Evolutionary conservation across 2,113 vertebrate species (phyloP), one percentile per base, ranked within the genome.

Genomic region (Gallinago jamesoni): DNA sequence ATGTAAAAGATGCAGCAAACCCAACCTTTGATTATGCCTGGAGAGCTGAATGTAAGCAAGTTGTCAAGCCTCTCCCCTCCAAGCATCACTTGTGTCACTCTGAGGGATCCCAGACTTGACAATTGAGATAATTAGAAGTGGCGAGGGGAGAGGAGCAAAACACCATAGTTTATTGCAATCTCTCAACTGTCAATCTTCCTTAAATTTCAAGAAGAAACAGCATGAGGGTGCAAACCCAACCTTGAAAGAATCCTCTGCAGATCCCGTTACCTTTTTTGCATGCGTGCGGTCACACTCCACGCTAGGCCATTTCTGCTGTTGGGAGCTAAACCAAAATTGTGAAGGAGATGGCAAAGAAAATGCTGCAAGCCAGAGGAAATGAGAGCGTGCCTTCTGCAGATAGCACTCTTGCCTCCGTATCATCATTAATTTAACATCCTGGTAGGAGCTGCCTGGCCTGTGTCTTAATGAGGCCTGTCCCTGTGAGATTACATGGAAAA

Each of bases 391-490:
- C 25, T 94, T 92, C 72, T 91, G 77, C 81, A 93, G 84, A 85
- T 53, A 73, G 53, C 39, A 48, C 33, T 76, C 35, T 39, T 94
- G 84, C 57, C 69, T 96, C 66, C 5, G 0, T 69, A 91, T 52
- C 77, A 35, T 84, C 89, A 31, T 82, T 82, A 91, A 87, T 94
- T 93, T 91, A 91, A 87, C 53, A 87, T 79, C 50, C 74, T 62
- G 39, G 73, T 89, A 79, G 74, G 91, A 87, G 35, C 52, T 87
- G 87, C 69, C 74, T 33, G 55, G 84, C 14, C 87, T 57, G 43
- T 48, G 89, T 64, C 72, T 89, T 94, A 95, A 96, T 89, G 84
- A 97, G 62, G 35, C 79, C 77, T 69, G 89, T 87, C 66, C 53
- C 66, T 87, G 89, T 45, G 66, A 85, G 53, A 95, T 16, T 39